phyloP scores from a whole-genome alignment of 1,140 invertebrate genomes.

The Uloborus diversus region DNA sequence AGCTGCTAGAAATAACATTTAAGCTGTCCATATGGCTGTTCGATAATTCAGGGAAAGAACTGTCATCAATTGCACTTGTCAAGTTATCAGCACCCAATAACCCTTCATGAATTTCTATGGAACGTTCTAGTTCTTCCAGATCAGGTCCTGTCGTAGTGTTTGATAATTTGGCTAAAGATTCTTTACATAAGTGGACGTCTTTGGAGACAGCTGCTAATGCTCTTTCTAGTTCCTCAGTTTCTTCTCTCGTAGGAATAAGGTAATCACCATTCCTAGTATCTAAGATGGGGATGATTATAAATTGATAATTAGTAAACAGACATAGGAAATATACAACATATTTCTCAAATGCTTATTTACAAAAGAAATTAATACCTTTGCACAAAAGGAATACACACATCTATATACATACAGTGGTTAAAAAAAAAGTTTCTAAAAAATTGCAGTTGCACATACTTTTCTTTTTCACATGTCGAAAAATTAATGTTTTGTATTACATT shows the following conservation, averaged over 20 bases:
- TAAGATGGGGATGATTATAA: no score
- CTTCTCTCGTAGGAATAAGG: slow-evolving; percentile 77
- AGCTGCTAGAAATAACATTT: slow-evolving; percentile 61
- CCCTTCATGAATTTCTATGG: slow-evolving; percentile 41
- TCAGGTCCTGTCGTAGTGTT: slow-evolving; percentile 69
- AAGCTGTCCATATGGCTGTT: slow-evolving; percentile 58
- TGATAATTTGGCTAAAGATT: slow-evolving; percentile 77
- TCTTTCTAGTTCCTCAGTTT: slow-evolving; percentile 83
- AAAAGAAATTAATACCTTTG: no score
- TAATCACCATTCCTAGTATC: slow-evolving; percentile 69
- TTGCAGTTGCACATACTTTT: no score
- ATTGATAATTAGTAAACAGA: no score
- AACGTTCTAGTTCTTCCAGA: slow-evolving; percentile 42
- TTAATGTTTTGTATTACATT: no score
- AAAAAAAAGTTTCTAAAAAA: no score
- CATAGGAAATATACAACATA: no score
- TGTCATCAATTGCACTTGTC: slow-evolving; percentile 59
- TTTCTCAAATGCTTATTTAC: no score
- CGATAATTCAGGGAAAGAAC: slow-evolving; percentile 51
- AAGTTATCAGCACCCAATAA: slow-evolving; percentile 59
- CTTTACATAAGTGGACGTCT: slow-evolving; percentile 58
- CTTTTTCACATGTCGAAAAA: no score
- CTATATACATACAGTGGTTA: no score
- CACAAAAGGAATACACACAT: no score
- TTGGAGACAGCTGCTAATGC: slow-evolving; percentile 78